Conservation (phyloP, 2,797 vertebrate species). For the Neosalanx taihuensis region DNA sequence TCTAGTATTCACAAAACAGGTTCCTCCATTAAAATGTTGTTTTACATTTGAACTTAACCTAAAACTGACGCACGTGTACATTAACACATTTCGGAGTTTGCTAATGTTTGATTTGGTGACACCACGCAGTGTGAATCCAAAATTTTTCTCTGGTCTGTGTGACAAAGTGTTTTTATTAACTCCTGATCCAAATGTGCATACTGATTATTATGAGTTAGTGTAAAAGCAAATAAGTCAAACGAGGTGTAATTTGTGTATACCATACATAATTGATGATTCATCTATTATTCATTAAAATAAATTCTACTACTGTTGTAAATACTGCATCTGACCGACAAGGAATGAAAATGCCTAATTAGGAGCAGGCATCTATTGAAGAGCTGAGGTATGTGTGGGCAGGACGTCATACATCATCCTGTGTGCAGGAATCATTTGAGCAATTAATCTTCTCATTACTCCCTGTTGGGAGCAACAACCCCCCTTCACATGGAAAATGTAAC, state of each 20-base stretch:
- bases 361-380: slow-evolving; percentile 76
- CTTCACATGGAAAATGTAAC: slow-evolving; percentile 5
- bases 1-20: not conserved
- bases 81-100: not conserved
- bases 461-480: slow-evolving; percentile 20
- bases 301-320: slow-evolving; percentile 73
- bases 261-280: slow-evolving; percentile 14
- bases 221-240: not conserved
- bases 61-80: not conserved
- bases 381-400: slow-evolving; percentile 70
- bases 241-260: not conserved
- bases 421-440: slow-evolving; percentile 56
- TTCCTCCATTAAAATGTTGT: not conserved
- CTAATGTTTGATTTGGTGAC: not conserved
- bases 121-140: too few species aligned
- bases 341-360: slow-evolving; percentile 84
- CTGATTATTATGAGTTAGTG: slow-evolving; percentile 53
- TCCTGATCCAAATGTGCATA: slow-evolving; percentile 34
- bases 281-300: slow-evolving; percentile 63
- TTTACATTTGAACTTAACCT: not conserved
- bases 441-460: slow-evolving; percentile 64
- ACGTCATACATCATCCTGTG: slow-evolving; percentile 70
- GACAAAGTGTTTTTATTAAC: slow-evolving; percentile 33
- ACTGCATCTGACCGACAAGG: slow-evolving; percentile 84
- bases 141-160: not conserved